Base-by-base conservation (phyloP, 2,888 invertebrate genomes). In the Strigamia transsilvanica region DNA sequence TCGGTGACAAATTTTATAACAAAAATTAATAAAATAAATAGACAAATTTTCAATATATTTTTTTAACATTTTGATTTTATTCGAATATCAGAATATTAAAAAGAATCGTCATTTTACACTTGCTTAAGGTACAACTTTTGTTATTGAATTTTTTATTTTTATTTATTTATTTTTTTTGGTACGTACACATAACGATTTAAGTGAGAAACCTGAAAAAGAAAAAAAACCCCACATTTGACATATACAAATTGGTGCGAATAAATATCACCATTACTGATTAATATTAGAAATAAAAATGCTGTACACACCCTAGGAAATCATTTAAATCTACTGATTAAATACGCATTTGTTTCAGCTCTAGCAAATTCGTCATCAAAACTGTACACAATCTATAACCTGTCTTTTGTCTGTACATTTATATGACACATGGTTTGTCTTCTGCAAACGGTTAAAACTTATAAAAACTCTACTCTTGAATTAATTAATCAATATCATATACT, bases 381-480 rank as follows among this genome's bases (percentile, higher is more conserved):
- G 56, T 56, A 56, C 56, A 56, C 56, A 56, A 56, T 56, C 56
- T 56, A 56, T 56, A 46, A 56, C 56, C 18, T 56, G 56, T 56
- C 56, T 56, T 56, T 9, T n/a, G 27, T 32, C 73, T 73, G 73
- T 73, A 73, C 73, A 73, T 32, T 34, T 73, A n/a, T 73, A 73
- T 73, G 73, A 73, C 73, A 73, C 73, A 73, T 73, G 73, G 73
- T 73, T 73, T 73, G 56, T 73, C 73, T 73, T 23, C 27, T 32
- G 61, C 61, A 61, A 61, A 73, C 73, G n/a, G n/a, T 73, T 73
- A 73, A 73, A 73, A 73, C 73, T 73, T 73, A 73, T 73, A 73
- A 73, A 73, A 73, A 73, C 73, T 73, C 32, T 32, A 73, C n/a
- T 73, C 32, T 73, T 73, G 4, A 61, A 61, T 61, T 61, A 32